These are phyloP conservation scores for Diceros bicornis DNA, from an alignment of 2,797 vertebrate species.

Conservation along the genomic window DNA sequence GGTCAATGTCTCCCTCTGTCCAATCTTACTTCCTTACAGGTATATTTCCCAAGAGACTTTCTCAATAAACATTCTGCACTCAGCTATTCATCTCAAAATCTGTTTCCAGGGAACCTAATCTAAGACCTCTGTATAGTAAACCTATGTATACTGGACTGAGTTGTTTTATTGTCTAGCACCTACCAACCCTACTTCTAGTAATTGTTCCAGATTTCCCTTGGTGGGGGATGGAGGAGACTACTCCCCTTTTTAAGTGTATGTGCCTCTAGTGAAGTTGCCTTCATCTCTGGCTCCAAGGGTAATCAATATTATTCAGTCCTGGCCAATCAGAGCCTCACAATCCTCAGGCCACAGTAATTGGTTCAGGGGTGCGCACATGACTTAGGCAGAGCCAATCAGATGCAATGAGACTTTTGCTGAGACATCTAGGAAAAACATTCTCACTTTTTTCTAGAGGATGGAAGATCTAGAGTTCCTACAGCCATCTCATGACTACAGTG, in stretches of 20 bases:
- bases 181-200: background rate
- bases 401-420: background rate
- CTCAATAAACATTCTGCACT: background rate
- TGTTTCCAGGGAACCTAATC: background rate
- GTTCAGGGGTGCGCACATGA: background rate
- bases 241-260: background rate
- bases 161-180: background rate
- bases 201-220: background rate
- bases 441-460: background rate
- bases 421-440: background rate
- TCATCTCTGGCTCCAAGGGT: background rate
- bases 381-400: background rate
- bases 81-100: constrained; percentile 37
- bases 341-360: background rate
- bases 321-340: background rate
- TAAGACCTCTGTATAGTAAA: background rate
- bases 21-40: background rate
- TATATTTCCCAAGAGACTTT: constrained; percentile 28
- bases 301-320: background rate
- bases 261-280: background rate
- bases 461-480: background rate
- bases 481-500: background rate
- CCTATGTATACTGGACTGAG: background rate
- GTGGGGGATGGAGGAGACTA: background rate
- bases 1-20: background rate